These are phyloP conservation scores for Herminia tarsipennalis DNA, from an alignment of 2,888 invertebrate genomes.

Conservation along the genomic window DNA sequence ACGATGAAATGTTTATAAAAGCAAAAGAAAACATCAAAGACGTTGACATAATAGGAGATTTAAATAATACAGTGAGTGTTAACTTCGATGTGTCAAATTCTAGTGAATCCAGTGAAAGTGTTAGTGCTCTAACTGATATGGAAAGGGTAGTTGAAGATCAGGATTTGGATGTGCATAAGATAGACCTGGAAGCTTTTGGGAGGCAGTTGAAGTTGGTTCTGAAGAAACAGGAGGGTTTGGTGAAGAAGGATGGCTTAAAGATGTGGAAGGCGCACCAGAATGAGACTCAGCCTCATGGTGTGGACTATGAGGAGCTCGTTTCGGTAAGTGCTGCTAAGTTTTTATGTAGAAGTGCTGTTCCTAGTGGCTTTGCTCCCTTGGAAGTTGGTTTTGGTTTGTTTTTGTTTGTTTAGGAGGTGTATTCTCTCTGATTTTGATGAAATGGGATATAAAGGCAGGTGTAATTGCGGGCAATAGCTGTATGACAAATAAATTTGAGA, in stretches of 20 bases:
- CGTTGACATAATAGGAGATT: conserved; percentile 73
- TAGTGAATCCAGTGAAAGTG: conserved; percentile 69
- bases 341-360: too few species aligned
- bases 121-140: conserved; percentile 57
- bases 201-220: conserved; percentile 90
- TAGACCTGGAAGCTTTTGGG: conserved; percentile 93
- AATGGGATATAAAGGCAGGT: too few species aligned
- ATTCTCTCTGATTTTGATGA: too few species aligned
- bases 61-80: conserved; percentile 77
- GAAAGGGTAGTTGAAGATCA: conserved; percentile 67
- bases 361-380: too few species aligned
- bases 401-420: too few species aligned
- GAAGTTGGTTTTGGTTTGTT: too few species aligned
- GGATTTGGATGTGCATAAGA: conserved; percentile 85
- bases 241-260: conserved; percentile 91
- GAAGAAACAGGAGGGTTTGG: conserved; percentile 91
- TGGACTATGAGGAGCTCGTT: conserved; percentile 91
- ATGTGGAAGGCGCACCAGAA: conserved; percentile 93
- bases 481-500: too few species aligned
- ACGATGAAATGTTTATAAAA: conserved; percentile 78
- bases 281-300: conserved; percentile 91
- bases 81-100: conserved; percentile 71
- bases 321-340: conserved; percentile 90
- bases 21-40: conserved; percentile 71
- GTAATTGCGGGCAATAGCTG: too few species aligned